Base-by-base conservation (phyloP, 2,113 vertebrate species). In the Miniopterus natalensis region DNA sequence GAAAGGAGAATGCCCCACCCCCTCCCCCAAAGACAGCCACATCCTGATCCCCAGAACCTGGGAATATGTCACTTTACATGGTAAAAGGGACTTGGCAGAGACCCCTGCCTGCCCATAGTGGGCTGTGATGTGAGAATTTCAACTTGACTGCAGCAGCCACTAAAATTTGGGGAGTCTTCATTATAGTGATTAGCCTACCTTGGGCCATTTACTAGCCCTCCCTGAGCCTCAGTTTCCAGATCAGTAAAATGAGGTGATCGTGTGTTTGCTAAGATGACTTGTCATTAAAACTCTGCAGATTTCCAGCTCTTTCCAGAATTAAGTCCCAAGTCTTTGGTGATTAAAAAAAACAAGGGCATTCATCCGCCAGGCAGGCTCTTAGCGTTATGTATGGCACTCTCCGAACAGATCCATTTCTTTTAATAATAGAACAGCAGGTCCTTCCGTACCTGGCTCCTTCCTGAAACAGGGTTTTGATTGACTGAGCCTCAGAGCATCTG, bases 381-480 rank as follows among this genome's bases (percentile, higher is more conserved):
- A 66, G 47, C n/a, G 36, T 92, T 84, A 68, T 20, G 20, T 81
- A 45, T 7, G 3, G 55, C 97, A 90, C 57, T 40, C 55, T 87
- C 92, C 68, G 65, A 95, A 80, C 17, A 93, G 85, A 92, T 97
- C 92, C 85, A 95, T 92, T 73, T 89, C 75, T 91, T 97, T 95
- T 84, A 93, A 88, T 95, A 97, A 94, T 0, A 0, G 74, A 98
- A 88, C 47, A 93, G 74, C 53, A 96, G 47, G 93, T 55, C 84
- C 85, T 80, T 95, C 81, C 80, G 15, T 93, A 81, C 88, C 63
- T 77, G 88, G 92, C 96, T 89, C 90, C 81, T 94, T 97, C 73
- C 65, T 4, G 11, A 97, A 90, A 70, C 55, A 59, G 8, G 20
- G 6, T 91, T 97, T 63, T 51, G 3, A 68, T 12, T 0, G 36